Conservation (phyloP, 2,113 vertebrate species). For the human region DNA sequence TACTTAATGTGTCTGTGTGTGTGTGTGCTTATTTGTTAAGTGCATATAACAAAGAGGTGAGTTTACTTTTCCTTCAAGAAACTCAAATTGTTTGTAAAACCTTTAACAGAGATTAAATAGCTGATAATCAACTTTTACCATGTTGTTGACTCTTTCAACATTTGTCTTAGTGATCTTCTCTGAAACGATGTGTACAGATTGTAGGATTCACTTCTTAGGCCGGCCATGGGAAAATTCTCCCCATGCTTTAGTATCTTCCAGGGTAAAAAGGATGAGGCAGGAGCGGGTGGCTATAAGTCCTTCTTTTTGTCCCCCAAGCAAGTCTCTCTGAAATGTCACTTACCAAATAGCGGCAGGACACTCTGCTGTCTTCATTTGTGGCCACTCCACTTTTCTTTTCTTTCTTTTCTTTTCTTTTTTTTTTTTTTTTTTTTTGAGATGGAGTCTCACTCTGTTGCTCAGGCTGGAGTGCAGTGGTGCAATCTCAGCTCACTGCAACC, state of each 20-base stretch:
- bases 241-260: fast-evolving
- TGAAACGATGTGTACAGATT: neutral
- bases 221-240: neutral
- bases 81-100: neutral
- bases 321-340: neutral
- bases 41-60: neutral
- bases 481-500: no score
- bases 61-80: neutral
- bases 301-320: neutral
- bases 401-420: no score
- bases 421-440: no score
- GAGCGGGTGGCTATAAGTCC: no score
- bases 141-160: neutral
- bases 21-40: neutral
- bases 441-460: no score
- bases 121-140: neutral
- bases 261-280: neutral
- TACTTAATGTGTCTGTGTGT: neutral
- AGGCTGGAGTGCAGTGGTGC: no score
- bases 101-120: neutral
- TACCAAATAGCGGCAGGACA: neutral
- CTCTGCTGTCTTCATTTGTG: neutral
- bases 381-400: neutral
- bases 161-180: neutral
- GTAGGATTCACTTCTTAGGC: neutral